Evolutionary conservation across 2,113 vertebrate species (phyloP).

Genomic region (Tichodroma muraria): DNA sequence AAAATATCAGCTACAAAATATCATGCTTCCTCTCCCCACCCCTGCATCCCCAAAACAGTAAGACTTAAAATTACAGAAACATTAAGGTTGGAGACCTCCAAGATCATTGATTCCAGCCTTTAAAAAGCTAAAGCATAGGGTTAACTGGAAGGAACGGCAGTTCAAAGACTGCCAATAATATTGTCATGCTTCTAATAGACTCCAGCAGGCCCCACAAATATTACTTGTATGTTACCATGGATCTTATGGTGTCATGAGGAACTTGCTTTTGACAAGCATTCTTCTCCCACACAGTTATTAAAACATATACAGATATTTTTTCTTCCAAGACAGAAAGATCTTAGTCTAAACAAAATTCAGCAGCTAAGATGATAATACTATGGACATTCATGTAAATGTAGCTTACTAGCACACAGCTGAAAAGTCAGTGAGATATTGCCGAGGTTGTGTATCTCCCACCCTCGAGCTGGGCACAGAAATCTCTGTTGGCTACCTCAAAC

Average conservation of each 20-base stretch:
- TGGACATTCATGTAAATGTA: not conserved
- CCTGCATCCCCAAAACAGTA: not conserved
- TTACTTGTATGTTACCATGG: not conserved
- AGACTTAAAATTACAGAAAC: not conserved
- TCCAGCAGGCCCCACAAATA: not conserved
- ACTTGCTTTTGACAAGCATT: not conserved
- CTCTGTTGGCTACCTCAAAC: too few relatives aligned
- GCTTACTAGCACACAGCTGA: not conserved
- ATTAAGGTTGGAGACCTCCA: not conserved
- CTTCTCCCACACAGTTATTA: not conserved
- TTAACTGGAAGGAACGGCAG: not conserved
- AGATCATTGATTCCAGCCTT: not conserved
- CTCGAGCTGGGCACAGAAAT: fast-evolving
- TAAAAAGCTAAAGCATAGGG: not conserved
- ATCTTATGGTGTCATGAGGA: not conserved
- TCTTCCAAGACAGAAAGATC: not conserved
- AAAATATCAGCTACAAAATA: not conserved
- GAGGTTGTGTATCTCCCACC: fast-evolving
- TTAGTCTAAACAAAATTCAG: not conserved
- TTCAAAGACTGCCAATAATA: not conserved
- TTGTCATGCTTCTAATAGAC: not conserved
- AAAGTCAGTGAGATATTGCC: not conserved
- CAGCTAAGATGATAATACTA: not conserved
- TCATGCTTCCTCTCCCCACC: fast-evolving
- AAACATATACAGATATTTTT: not conserved